Conservation (phyloP, 2,888 invertebrate species). For the Lasius fuliginosus region DNA sequence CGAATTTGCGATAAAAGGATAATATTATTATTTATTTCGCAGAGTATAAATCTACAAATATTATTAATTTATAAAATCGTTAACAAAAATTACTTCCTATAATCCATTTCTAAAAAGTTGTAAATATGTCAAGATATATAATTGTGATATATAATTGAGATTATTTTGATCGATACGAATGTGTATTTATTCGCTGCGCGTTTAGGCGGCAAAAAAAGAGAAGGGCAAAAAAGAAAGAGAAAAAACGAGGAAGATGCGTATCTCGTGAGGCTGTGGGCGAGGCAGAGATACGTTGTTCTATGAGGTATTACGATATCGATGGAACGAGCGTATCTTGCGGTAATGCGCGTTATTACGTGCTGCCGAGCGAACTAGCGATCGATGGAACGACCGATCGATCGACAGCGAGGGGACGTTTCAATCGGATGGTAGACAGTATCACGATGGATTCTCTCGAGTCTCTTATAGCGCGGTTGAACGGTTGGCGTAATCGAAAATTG, state of each 20-base stretch:
- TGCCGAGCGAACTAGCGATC: conserved; percentile 72
- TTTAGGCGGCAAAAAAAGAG: conserved; percentile 26
- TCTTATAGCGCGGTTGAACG: conserved; percentile 40
- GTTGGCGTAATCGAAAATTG: conserved; percentile 45
- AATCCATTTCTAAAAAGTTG: neutral
- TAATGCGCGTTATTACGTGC: conserved; percentile 79
- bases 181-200: conserved; percentile 1
- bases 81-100: neutral
- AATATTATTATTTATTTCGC: neutral
- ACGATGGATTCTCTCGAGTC: conserved; percentile 46
- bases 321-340: conserved; percentile 73
- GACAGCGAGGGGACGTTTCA: conserved; percentile 78
- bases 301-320: conserved; percentile 73
- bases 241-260: conserved; percentile 55
- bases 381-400: conserved; percentile 64
- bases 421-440: conserved; percentile 59
- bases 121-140: neutral
- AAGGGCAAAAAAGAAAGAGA: neutral
- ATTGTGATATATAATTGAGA: neutral
- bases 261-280: conserved; percentile 65
- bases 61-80: neutral
- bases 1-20: neutral
- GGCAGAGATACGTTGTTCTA: conserved; percentile 65
- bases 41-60: neutral
- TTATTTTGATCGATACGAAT: neutral